Conservation (phyloP, 2,888 invertebrate genomes). For the Gisinianus flammeolus region DNA sequence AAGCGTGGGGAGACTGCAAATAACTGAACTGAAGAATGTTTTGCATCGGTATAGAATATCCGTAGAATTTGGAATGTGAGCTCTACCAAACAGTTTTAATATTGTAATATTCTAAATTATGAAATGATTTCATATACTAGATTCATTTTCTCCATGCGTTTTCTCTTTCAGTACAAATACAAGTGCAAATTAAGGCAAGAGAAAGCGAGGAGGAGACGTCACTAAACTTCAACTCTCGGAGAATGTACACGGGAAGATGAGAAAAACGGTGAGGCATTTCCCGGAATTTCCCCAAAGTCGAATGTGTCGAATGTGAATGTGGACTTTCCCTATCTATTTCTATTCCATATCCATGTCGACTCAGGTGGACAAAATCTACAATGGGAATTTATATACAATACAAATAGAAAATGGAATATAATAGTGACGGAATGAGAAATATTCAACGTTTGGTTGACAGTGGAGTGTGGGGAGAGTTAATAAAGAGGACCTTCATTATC, state of each 20-base stretch:
- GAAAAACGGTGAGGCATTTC: background rate
- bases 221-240: background rate
- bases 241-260: background rate
- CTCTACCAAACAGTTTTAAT: too few species aligned
- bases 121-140: too few species aligned
- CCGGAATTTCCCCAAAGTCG: background rate
- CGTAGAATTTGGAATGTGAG: too few species aligned
- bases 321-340: too few species aligned
- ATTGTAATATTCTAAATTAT: too few species aligned
- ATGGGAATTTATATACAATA: background rate
- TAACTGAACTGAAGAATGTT: too few species aligned
- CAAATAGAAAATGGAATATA: background rate
- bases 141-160: too few species aligned
- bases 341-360: background rate
- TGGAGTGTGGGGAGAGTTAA: background rate
- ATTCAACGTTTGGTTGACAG: background rate
- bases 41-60: too few species aligned
- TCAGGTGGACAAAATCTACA: background rate
- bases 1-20: too few species aligned
- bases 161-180: too few species aligned
- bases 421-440: too few species aligned
- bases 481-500: constrained; percentile 14
- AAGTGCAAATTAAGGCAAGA: too few species aligned
- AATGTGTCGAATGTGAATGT: background rate
- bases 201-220: background rate